Percentiles rank a stretch among this genome's conserved stretches.
phyloP scores from a whole-genome alignment of 2,113 vertebrate genomes.

The Montifringilla adamsi region DNA sequence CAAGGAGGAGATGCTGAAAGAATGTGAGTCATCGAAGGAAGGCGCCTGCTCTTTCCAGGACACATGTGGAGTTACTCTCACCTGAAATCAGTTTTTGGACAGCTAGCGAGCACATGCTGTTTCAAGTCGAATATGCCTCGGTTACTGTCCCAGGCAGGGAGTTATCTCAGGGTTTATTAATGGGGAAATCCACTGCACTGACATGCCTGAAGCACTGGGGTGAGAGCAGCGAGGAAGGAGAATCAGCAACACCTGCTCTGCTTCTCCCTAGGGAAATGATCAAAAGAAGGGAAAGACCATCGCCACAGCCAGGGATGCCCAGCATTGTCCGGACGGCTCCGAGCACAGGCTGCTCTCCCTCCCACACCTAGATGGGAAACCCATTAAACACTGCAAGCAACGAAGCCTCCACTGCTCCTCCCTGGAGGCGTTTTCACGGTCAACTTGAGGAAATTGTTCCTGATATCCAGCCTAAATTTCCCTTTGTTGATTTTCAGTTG shows the following conservation, averaged over 20 bases:
- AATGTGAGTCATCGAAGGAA: background rate
- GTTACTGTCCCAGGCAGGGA: background rate
- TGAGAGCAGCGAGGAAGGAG: background rate
- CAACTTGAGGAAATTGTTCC: conserved; percentile 55
- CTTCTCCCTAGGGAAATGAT: background rate
- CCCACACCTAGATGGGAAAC: conserved; percentile 33
- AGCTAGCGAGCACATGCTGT: background rate
- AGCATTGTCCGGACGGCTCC: fast-evolving
- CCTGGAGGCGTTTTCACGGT: conserved; percentile 23
- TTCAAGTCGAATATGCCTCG: background rate
- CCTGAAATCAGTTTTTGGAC: conserved; percentile 32
- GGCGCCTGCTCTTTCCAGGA: background rate
- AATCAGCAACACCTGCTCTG: background rate
- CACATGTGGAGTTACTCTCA: background rate
- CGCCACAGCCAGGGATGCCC: background rate
- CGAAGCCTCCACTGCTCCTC: background rate
- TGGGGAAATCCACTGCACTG: background rate
- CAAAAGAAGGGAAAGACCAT: background rate
- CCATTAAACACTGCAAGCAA: conserved; percentile 5
- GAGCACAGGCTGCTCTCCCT: background rate
- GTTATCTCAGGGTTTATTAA: conserved; percentile 2
- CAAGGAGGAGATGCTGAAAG: background rate
- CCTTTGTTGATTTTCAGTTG: conserved; percentile 58
- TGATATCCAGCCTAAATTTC: conserved; percentile 50
- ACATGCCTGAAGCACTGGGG: background rate